phyloP scores from a whole-genome alignment of 2,113 vertebrate genomes.

The Xenopus laevis region DNA sequence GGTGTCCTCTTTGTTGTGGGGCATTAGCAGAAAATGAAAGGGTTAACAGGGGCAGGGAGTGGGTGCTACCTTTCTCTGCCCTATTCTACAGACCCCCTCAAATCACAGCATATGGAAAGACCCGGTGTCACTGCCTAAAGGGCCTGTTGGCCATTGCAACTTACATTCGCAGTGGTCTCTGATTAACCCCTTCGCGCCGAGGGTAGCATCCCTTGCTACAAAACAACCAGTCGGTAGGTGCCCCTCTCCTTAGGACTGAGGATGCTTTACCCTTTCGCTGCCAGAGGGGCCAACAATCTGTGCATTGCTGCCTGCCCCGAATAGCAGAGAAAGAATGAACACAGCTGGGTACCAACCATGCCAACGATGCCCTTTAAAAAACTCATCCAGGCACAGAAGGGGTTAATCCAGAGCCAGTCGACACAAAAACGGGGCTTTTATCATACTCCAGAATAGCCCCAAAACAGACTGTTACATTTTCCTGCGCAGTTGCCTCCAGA shows the following conservation, averaged over 20 bases:
- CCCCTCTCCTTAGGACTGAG: neutral
- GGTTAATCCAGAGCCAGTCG: conserved; percentile 16
- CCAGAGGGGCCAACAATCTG: neutral
- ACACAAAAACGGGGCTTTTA: neutral
- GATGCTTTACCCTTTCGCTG: conserved; percentile 13
- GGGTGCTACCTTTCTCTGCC: neutral
- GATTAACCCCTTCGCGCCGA: conserved; percentile 14
- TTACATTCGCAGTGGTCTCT: neutral
- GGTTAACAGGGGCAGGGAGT: neutral
- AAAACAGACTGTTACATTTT: neutral
- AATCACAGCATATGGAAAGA: too few species aligned
- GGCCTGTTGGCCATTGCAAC: neutral
- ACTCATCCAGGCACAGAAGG: conserved; percentile 16
- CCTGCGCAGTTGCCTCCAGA: conserved; percentile 1
- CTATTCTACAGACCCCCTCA: too few species aligned
- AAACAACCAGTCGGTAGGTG: neutral
- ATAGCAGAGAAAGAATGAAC: neutral
- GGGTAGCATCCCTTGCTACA: neutral
- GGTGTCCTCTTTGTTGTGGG: too few species aligned
- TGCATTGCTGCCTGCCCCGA: conserved; percentile 3
- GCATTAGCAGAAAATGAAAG: neutral
- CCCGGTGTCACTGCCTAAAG: neutral
- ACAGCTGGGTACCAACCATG: conserved; percentile 13
- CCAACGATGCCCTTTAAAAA: conserved; percentile 16
- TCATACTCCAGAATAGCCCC: conserved; percentile 12